Evolutionary conservation across 1,140 invertebrate genomes (phyloP), one percentile per base, ranked within the genome.

Genomic region (Proales similis): DNA sequence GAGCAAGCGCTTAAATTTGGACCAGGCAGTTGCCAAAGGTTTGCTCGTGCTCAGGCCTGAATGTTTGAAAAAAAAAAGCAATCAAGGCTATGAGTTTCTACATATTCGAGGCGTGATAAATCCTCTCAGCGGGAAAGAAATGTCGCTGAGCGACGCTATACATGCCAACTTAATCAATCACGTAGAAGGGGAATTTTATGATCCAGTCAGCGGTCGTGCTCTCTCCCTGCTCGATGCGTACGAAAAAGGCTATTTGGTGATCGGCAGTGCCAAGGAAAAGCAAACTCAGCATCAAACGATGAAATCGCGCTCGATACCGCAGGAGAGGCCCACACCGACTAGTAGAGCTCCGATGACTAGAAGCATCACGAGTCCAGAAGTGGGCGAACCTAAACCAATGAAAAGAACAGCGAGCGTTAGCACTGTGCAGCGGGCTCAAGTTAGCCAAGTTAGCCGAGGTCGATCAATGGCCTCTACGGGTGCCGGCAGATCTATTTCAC

Each of bases 21-120:
- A 86, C 1, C 87, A 90, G 73, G 86, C 86, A 1, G 82, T 91
- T 6, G 86, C 85, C 67, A 86, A 86, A 76, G 87, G 88, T n/a
- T 82, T 86, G 51, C 86, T 87, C 66, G 86, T 90, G 71, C 81
- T 83, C 26, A 84, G 81, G 84, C 51, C 36, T 86, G 90, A 78
- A 84, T 81, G 57, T 46, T 64, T 42, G 3, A 7, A 57, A 39
- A 24, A 57, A 24, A 57, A 57, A 42, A 26, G 29, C 2, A 90
- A 73, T 83, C 86, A 0, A 82, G 84, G 66, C 82, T 79, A 68
- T 86, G 86, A 17, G 84, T 81, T 67, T 42, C 22, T 57, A 27
- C 33, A 42, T 24, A 57, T 57, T 11, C 39, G 17, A 11, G 57
- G 57, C 36, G 42, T 62, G 3, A 12, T 2, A 17, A 69, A 75